Base-by-base conservation (phyloP, 2,888 invertebrate genomes). In the Lymantria dispar region DNA sequence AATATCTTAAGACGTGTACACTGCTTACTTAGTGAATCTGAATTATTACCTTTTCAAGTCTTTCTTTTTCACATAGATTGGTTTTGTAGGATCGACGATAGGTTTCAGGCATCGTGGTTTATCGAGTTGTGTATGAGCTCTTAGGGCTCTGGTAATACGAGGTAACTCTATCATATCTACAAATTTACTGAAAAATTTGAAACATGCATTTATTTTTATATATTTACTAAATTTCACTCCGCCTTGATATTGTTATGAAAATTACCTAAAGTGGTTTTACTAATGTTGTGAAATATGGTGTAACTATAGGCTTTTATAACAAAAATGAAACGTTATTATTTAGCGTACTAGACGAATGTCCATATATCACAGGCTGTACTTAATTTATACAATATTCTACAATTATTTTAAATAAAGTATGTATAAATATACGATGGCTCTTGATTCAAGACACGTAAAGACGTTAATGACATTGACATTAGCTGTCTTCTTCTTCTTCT, bases 81-180 rank as follows among this genome's bases (percentile, higher is more conserved):
- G 68, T 52, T 75, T 78, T 10, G 65, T 62, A 5, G 70, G 55
- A 48, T 80, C 80, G 37, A 55, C 41, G 30, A 59, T 56, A 7
- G 85, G 80, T 63, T 88, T 89, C 31, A 90, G 67, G 54, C 83
- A 81, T 31, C 87, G 70, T n/a, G 85, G 85, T 48, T 93, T 92
- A 47, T 91, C 91, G 0, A 91, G 72, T 50, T 88, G 86, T 0
- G 94, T 94, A 68, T 94, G 94, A 11, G 93, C 93, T 54, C 95
- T 87, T 1, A 95, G 77, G 13, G 94, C 93, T 62, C 94, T 91
- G 9, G 95, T 94, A 45, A 95, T 90, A 46, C 95, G 92, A 54
- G 95, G 95, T 52, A 93, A 72, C 64, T 93, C 92, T 36, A 80
- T 72, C 87, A 87, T 85, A 33, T 33, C 10, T 33, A 33, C 8